Evolutionary conservation across 1,140 invertebrate species (phyloP).

Genomic region (Nasonia giraulti): DNA sequence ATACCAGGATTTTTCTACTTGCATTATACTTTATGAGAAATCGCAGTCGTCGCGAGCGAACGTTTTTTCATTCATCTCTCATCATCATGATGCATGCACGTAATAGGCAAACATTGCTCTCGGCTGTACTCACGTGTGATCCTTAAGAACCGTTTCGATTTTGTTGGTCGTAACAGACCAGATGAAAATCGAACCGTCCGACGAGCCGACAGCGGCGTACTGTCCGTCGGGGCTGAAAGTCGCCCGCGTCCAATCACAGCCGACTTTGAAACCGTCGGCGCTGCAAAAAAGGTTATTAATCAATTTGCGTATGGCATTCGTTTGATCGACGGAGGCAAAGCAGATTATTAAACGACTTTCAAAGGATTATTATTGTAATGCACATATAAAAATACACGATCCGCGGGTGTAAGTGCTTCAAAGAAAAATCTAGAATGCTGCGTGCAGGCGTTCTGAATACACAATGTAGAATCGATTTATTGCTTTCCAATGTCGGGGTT

Average conservation of each 20-base stretch:
- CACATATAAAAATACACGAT: not conserved
- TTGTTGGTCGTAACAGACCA: slow-evolving; percentile 90
- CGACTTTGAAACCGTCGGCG: slow-evolving; percentile 95
- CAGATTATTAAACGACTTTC: too few relatives aligned
- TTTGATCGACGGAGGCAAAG: too few relatives aligned
- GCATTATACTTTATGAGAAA: not conserved
- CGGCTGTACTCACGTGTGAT: slow-evolving; percentile 85
- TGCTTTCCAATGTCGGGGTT: slow-evolving; percentile 8
- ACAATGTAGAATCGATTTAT: slow-evolving; percentile 18
- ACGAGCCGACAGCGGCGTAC: slow-evolving; percentile 91
- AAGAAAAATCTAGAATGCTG: not conserved
- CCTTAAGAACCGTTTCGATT: slow-evolving; percentile 89
- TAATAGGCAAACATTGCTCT: not conserved
- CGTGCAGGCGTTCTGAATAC: not conserved
- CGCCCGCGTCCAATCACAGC: slow-evolving; percentile 94
- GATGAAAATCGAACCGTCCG: slow-evolving; percentile 92
- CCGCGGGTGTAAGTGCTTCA: not conserved
- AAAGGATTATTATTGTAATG: not conserved
- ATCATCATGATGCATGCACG: not conserved
- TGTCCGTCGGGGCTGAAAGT: slow-evolving; percentile 93
- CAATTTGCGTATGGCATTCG: not conserved
- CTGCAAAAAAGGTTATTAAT: slow-evolving; percentile 75
- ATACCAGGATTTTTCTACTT: not conserved
- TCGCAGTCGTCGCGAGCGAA: not conserved
- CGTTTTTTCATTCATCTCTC: not conserved